A percentile compares a stretch with the other conserved stretches of the same genome.
These are phyloP conservation scores for Chelonia mydas DNA, from an alignment of 2,797 vertebrate genomes.

Conservation along the genomic window DNA sequence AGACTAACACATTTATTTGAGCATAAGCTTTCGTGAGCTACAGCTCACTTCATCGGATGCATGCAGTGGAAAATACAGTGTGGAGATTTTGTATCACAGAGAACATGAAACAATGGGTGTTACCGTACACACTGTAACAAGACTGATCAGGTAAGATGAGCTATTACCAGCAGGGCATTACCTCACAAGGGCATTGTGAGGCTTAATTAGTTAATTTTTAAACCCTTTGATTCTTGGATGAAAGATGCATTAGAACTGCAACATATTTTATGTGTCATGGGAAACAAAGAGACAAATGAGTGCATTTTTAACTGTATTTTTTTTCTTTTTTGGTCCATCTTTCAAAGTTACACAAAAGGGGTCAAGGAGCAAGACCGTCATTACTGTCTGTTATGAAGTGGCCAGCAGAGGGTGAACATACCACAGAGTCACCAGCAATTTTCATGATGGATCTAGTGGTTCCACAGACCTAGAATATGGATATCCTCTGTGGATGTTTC, in stretches of 20 bases:
- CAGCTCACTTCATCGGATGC: no score
- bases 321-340: not conserved
- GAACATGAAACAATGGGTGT: no score
- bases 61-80: no score
- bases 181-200: not conserved
- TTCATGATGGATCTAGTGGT: not conserved
- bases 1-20: no score
- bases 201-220: not conserved
- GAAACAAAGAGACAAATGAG: not conserved
- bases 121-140: no score
- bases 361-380: not conserved
- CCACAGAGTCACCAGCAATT: not conserved
- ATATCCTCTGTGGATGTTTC: not conserved
- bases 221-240: not conserved
- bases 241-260: not conserved
- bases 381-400: not conserved
- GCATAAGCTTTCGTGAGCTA: no score
- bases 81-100: no score
- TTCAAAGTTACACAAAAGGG: not conserved
- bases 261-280: not conserved
- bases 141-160: no score
- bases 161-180: not conserved
- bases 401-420: not conserved
- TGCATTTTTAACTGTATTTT: not conserved
- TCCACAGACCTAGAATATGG: not conserved